A percentile compares a stretch with the other conserved stretches of the same genome.
Conservation (phyloP, 2,797 vertebrate species). For the Muraenolepis orangiensis region DNA sequence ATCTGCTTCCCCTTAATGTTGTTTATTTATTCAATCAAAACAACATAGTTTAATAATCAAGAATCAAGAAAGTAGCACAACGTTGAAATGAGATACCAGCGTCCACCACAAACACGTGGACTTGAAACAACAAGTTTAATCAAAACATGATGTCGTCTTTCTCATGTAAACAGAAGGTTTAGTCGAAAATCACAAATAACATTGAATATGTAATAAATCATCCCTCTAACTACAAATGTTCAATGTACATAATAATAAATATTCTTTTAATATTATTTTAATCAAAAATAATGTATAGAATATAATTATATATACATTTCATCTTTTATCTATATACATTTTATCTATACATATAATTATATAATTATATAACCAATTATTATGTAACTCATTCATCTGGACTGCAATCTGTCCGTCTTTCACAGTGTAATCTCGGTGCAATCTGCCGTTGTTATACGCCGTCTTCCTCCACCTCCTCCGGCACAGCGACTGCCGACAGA, state of each 20-base stretch:
- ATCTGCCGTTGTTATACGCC: conserved; percentile 19
- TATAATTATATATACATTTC: too few species aligned
- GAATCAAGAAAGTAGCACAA: background rate
- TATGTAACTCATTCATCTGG: background rate
- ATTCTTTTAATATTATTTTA: too few species aligned
- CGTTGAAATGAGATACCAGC: background rate
- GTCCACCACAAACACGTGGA: background rate
- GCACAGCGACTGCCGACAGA: conserved; percentile 52
- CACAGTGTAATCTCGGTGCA: conserved; percentile 37
- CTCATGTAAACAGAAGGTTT: background rate
- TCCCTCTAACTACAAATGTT: background rate
- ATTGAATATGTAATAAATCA: conserved; percentile 16
- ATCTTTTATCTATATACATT: too few species aligned
- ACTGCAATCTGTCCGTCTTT: conserved; percentile 44
- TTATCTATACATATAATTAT: too few species aligned
- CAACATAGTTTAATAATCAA: background rate
- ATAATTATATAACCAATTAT: too few species aligned
- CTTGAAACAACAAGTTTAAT: background rate
- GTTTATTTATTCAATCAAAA: background rate
- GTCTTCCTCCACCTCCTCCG: conserved; percentile 21
- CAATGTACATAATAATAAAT: background rate
- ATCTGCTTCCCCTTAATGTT: background rate
- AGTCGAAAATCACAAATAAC: background rate
- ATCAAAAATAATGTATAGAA: too few species aligned
- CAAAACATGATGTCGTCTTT: background rate